Percentiles rank a stretch among this genome's conserved stretches.
phyloP scores from a whole-genome alignment of 2,888 invertebrate genomes.

The Drosophila barbarae region DNA sequence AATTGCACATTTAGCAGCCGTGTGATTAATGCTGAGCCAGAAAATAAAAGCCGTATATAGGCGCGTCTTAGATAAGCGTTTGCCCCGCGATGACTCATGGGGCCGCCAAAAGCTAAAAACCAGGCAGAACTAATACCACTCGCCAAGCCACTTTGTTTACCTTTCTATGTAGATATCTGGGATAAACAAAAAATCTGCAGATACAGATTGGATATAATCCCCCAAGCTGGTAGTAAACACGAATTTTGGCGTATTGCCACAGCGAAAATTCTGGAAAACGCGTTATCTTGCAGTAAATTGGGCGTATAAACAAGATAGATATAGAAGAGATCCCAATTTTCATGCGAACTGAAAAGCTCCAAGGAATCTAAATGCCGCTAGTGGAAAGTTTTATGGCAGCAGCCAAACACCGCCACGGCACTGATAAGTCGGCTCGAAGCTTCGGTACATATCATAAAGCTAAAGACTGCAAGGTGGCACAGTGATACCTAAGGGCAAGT shows the following conservation, averaged over 20 bases:
- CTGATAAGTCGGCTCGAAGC: slow-evolving; percentile 28
- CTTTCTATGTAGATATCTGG: slow-evolving; percentile 3
- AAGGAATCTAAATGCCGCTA: slow-evolving; percentile 14
- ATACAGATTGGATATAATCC: slow-evolving; percentile 25
- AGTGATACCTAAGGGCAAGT: slow-evolving; percentile 5
- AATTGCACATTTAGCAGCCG: slow-evolving; percentile 48
- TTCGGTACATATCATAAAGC: slow-evolving; percentile 21
- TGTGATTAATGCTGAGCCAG: slow-evolving; percentile 40
- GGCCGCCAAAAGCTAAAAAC: neutral
- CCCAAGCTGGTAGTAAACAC: slow-evolving; percentile 6
- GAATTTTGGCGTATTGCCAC: slow-evolving; percentile 34
- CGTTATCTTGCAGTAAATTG: slow-evolving; percentile 21
- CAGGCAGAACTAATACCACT: slow-evolving; percentile 7
- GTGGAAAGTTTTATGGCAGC: slow-evolving; percentile 42
- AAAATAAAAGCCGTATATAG: slow-evolving; percentile 17
- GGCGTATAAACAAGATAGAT: slow-evolving; percentile 45
- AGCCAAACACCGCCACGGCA: neutral
- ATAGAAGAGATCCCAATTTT: slow-evolving; percentile 25
- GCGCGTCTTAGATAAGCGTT: slow-evolving; percentile 30
- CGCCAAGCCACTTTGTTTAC: slow-evolving; percentile 20
- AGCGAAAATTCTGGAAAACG: slow-evolving; percentile 30
- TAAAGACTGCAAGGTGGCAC: slow-evolving; percentile 9
- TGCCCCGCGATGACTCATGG: slow-evolving; percentile 21
- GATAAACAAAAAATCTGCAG: slow-evolving; percentile 30
- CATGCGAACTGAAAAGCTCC: slow-evolving; percentile 31